Evolutionary conservation across 1,140 invertebrate genomes (phyloP).

Genomic region (Chironomus striatipennis): DNA sequence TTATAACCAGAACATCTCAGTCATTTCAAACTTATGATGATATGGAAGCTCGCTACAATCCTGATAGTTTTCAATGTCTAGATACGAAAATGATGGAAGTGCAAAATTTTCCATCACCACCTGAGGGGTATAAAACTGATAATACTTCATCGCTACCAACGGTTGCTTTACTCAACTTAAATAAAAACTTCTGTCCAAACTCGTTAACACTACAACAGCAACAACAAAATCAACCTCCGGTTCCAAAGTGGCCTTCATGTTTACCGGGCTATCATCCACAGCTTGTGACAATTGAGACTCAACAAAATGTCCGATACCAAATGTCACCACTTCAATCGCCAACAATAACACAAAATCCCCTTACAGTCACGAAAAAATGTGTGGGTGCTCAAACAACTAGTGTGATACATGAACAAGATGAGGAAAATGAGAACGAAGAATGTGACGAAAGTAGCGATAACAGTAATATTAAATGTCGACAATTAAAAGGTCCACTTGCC

Average conservation of each 20-base stretch:
- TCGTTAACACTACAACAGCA: conserved; percentile 5
- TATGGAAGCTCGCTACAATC: conserved; percentile 55
- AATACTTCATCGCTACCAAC: conserved; percentile 31
- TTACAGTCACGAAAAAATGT: conserved; percentile 38
- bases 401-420: conserved; percentile 31
- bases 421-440: conserved; percentile 32
- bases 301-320: conserved; percentile 29
- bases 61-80: conserved; percentile 64
- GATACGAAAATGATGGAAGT: conserved; percentile 41
- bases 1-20: conserved; percentile 44
- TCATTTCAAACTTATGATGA: conserved; percentile 40
- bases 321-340: conserved; percentile 29
- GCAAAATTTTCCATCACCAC: conserved; percentile 57
- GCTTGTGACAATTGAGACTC: conserved; percentile 23
- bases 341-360: conserved; percentile 20
- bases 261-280: conserved; percentile 39
- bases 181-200: conserved; percentile 15
- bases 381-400: conserved; percentile 48
- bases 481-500: conserved; percentile 51
- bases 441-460: conserved; percentile 40
- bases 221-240: conserved; percentile 25
- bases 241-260: conserved; percentile 42
- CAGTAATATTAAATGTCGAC: conserved; percentile 40
- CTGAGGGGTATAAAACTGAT: conserved; percentile 53
- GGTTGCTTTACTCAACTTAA: conserved; percentile 27